Evolutionary conservation across 1,140 invertebrate species (phyloP).

Genomic region (Eupeodes corollae): DNA sequence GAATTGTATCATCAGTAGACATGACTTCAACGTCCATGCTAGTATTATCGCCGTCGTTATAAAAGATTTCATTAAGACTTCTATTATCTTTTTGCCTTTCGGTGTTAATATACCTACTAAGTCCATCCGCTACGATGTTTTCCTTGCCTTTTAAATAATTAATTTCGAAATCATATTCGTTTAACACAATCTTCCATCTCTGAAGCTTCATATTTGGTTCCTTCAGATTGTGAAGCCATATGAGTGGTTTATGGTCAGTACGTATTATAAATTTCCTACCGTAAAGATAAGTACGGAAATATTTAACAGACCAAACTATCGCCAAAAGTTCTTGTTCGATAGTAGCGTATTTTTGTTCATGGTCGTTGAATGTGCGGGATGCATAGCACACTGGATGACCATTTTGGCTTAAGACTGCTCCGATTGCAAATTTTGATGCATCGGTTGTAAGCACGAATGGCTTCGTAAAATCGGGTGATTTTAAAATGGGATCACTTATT

Average conservation of each 20-base stretch:
- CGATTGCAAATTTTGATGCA: constrained; percentile 21
- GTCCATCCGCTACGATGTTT: constrained; percentile 23
- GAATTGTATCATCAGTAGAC: no score
- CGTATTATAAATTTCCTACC: no score
- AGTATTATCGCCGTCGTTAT: no score
- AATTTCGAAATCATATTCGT: constrained; percentile 31
- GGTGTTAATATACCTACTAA: background rate
- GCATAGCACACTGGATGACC: constrained; percentile 24
- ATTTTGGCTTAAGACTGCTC: constrained; percentile 20
- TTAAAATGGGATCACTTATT: no score
- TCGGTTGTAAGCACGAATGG: no score
- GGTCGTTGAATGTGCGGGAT: constrained; percentile 19
- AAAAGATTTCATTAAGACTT: no score
- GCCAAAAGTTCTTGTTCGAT: constrained; percentile 40
- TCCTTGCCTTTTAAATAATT: constrained; percentile 20
- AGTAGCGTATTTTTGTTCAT: constrained; percentile 31
- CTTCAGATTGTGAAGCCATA: background rate
- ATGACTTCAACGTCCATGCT: no score
- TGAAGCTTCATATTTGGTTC: no score
- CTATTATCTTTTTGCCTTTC: no score
- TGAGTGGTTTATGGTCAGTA: background rate
- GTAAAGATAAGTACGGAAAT: constrained; percentile 31
- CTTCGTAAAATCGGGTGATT: no score
- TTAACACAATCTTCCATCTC: no score
- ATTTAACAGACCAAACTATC: constrained; percentile 28